Evolutionary conservation across 2,797 vertebrate species (phyloP), one percentile per base, ranked within the genome.

Genomic region (Thaleichthys pacificus): DNA sequence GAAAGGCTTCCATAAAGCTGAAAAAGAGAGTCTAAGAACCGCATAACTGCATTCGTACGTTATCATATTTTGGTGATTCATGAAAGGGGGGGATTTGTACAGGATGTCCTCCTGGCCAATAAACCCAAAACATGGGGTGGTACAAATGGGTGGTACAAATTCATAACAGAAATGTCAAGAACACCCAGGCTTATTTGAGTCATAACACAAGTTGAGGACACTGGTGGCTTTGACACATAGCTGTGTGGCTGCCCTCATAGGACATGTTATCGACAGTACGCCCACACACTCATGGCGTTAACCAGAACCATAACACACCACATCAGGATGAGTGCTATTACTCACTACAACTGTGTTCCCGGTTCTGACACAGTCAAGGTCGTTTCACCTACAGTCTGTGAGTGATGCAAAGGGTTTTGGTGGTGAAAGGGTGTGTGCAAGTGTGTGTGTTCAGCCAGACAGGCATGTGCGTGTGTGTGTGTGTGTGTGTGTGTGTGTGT

Each of bases 201-300:
- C 80, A 85, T 82, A 35, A 35, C 32, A 35, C 5, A 6, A 35
- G 32, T 35, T 6, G 8, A 35, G 32, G 32, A 35, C 32, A 6
- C 6, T 8, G 7, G 61, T 71, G 69, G 60, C 58, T 72, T 76
- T 71, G 9, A 69, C 0, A 68, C 70, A 71, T 51, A 68, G 64
- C 66, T 74, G 66, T 1, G 42, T 14, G 42, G 42, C 35, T 19
- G 26, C 15, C 67, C 42, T 0, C 7, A 54, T 30, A 78, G 61
- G 42, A 75, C 66, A 57, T 11, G 3, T 14, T 1, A 69, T 26
- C 78, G 3, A 76, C 24, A 73, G 11, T 12, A 70, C 35, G 2
- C 72, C 77, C 49, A 82, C 80, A 57, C 9, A 24, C 24, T 17
- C 76, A 22, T 74, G 63, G 77, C 72, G 80, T 73, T 22, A 58